Evolutionary conservation across 1,140 invertebrate species (phyloP).

Genomic region (Sogatella furcifera): DNA sequence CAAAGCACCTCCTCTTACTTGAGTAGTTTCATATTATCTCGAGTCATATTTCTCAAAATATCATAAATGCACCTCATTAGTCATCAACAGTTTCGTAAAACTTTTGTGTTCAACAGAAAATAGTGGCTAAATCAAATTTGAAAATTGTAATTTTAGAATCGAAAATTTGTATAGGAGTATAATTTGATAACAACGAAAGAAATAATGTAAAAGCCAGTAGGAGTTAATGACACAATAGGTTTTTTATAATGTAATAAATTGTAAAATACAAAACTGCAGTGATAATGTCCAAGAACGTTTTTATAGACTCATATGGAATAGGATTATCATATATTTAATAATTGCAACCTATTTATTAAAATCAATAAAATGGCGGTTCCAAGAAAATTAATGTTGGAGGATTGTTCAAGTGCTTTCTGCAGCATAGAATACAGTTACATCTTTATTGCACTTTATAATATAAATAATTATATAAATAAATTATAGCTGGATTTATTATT

Average conservation of each 20-base stretch:
- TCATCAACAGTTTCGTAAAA: too few relatives aligned
- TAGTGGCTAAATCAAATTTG: too few relatives aligned
- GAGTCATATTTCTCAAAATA: too few relatives aligned
- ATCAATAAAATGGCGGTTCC: neutral
- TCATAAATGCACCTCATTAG: too few relatives aligned
- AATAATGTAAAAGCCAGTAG: neutral
- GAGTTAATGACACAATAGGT: neutral
- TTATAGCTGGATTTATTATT: too few relatives aligned
- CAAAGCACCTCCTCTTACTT: too few relatives aligned
- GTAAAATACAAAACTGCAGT: conserved; percentile 5
- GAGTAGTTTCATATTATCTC: too few relatives aligned
- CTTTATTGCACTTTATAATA: conserved; percentile 14
- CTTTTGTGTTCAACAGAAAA: too few relatives aligned
- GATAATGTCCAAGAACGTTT: conserved; percentile 1
- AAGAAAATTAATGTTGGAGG: too few relatives aligned
- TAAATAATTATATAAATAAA: conserved; percentile 10
- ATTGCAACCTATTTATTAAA: neutral
- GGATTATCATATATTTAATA: conserved; percentile 2
- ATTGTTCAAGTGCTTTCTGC: conserved; percentile 12
- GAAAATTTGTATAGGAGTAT: too few relatives aligned
- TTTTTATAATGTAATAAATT: neutral
- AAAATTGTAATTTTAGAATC: too few relatives aligned
- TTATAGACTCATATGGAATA: conserved; percentile 6
- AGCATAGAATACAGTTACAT: conserved; percentile 6
- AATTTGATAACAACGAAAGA: too few relatives aligned